Conservation (phyloP, 2,113 vertebrate species). For the Bettongia penicillata region DNA sequence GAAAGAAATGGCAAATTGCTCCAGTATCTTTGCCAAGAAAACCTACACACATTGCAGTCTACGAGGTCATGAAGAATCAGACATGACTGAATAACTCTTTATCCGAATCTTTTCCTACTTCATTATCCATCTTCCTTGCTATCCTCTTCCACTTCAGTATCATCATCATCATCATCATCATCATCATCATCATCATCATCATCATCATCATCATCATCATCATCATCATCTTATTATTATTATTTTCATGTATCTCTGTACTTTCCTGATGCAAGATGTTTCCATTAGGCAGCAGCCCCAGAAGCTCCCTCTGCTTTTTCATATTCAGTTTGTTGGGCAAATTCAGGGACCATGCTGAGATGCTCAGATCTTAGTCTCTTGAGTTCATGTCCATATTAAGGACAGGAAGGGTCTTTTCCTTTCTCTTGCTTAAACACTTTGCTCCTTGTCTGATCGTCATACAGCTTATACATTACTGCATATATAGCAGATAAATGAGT, state of each 20-base stretch:
- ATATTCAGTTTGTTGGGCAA: constrained; percentile 91
- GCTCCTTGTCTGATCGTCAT: constrained; percentile 95
- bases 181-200: constrained; percentile 77
- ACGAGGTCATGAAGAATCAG: no score
- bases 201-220: constrained; percentile 64
- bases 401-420: constrained; percentile 94
- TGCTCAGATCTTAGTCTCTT: constrained; percentile 97
- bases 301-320: constrained; percentile 92
- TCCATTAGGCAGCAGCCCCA: constrained; percentile 94
- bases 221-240: constrained; percentile 87
- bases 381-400: constrained; percentile 98
- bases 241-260: constrained; percentile 81
- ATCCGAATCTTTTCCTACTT: constrained; percentile 88
- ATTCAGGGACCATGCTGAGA: constrained; percentile 93
- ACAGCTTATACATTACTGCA: constrained; percentile 61
- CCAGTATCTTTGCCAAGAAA: no score
- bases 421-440: constrained; percentile 99
- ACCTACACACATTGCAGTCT: no score
- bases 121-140: constrained; percentile 88
- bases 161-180: constrained; percentile 72
- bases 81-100: no score
- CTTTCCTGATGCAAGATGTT: constrained; percentile 85
- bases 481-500: constrained; percentile 96
- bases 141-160: constrained; percentile 87
- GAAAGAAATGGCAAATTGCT: no score